Evolutionary conservation across 2,888 invertebrate species (phyloP), one percentile per base, ranked within the genome.

Genomic region (Zootermopsis nevadensis): DNA sequence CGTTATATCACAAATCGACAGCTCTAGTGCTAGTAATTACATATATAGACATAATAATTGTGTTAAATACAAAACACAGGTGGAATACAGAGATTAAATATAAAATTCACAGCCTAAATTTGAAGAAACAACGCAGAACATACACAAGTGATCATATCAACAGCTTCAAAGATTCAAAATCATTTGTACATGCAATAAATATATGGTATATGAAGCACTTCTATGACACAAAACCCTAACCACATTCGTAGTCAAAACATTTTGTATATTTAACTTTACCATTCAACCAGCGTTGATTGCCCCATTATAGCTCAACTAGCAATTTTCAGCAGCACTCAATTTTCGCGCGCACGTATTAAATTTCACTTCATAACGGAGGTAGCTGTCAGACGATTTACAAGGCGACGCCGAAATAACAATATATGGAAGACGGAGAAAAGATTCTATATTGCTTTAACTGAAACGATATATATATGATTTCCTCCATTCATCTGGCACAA

Each of bases 321-420:
- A 60, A 27, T 60, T 60, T 7, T 27, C 60, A 60, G 4, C 6
- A 10, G 1, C 1, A 74, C 74, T 74, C 38, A 38, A 74, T 33
- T 74, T 74, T 74, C 74, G 74, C 74, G 74, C 74, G 35, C 38
- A 74, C 74, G 38, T 74, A 74, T 74, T 74, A 38, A 74, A 74
- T 74, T 74, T n/a, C 74, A 33, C 74, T 74, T 74, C 74, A 38
- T 42, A 19, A 33, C 33, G n/a, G 74, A 74, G 33, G 24, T 33
- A 74, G 38, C 74, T 38, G 74, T 74, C 74, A 74, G 38, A 38
- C 38, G 35, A 74, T 10, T 22, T 74, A n/a, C n/a, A 24, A n/a
- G 27, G 74, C 74, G 74, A n/a, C 74, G n/a, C n/a, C n/a, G 12
- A 38, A n/a, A 74, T n/a, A 33, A 2, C 24, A 74, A 38, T 74